These are phyloP conservation scores for Hylomyscus alleni DNA, from an alignment of 2,797 vertebrate genomes.

Conservation along the genomic window DNA sequence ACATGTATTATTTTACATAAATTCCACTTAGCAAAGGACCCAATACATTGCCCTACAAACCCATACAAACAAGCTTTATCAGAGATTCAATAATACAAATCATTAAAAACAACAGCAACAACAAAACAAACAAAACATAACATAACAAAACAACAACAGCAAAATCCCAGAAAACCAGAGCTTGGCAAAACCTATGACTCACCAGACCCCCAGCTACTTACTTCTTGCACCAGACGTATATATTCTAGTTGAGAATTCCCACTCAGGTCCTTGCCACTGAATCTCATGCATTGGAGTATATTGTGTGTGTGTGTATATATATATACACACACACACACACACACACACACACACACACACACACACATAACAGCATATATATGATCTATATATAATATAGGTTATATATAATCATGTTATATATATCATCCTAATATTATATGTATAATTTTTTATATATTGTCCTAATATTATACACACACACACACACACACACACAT, in stretches of 20 bases:
- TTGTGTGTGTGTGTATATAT: no score
- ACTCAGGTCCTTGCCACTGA: background rate
- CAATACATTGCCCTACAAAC: background rate
- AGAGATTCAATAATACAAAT: background rate
- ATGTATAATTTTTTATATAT: no score
- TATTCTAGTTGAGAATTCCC: background rate
- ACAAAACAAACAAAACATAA: no score
- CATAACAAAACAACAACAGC: no score
- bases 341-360: no score
- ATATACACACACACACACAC: no score
- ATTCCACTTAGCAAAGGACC: background rate
- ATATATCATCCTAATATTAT: background rate
- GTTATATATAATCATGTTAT: background rate
- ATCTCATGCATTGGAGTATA: background rate
- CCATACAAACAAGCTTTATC: background rate
- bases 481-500: no score
- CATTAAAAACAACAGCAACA: background rate
- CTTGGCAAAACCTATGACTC: background rate
- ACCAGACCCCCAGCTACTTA: background rate
- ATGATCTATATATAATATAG: background rate
- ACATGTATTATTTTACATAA: constrained; percentile 11
- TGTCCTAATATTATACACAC: no score
- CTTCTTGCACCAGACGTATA: background rate
- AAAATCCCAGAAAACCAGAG: background rate
- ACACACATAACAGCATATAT: no score